Conservation (phyloP, 2,113 vertebrate genomes). For the Saguinus imperator region DNA sequence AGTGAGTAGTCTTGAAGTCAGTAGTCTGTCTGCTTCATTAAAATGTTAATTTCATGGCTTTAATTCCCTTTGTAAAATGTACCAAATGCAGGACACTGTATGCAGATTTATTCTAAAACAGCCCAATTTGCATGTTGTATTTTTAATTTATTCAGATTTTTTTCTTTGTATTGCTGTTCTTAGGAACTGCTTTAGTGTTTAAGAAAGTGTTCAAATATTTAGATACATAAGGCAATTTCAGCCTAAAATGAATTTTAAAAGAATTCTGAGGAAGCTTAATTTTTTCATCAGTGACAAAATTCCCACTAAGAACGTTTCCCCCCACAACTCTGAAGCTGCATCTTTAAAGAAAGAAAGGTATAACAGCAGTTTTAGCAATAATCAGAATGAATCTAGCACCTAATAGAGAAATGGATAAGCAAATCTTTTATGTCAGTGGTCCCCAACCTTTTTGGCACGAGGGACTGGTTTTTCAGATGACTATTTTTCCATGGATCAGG, state of each 20-base stretch:
- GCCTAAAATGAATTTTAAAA: slow-evolving; percentile 47
- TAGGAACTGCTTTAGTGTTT: slow-evolving; percentile 72
- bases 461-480: too few relatives aligned
- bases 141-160: slow-evolving; percentile 81
- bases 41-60: slow-evolving; percentile 88
- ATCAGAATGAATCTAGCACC: background rate
- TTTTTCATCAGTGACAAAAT: slow-evolving; percentile 4
- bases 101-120: slow-evolving; percentile 82
- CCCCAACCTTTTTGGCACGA: too few relatives aligned
- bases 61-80: slow-evolving; percentile 85
- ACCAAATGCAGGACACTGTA: slow-evolving; percentile 80
- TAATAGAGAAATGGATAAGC: background rate
- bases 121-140: slow-evolving; percentile 77
- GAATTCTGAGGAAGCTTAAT: background rate
- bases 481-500: too few relatives aligned
- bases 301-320: background rate
- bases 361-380: background rate
- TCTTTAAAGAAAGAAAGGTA: background rate
- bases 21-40: slow-evolving; percentile 87
- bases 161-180: slow-evolving; percentile 76
- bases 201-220: slow-evolving; percentile 49
- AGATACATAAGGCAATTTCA: slow-evolving; percentile 41
- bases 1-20: slow-evolving; percentile 84
- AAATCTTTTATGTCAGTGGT: background rate
- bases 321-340: background rate